A percentile compares a stretch with the other conserved stretches of the same genome.
Conservation (phyloP, 2,113 vertebrate genomes). For the Dipodomys merriami region DNA sequence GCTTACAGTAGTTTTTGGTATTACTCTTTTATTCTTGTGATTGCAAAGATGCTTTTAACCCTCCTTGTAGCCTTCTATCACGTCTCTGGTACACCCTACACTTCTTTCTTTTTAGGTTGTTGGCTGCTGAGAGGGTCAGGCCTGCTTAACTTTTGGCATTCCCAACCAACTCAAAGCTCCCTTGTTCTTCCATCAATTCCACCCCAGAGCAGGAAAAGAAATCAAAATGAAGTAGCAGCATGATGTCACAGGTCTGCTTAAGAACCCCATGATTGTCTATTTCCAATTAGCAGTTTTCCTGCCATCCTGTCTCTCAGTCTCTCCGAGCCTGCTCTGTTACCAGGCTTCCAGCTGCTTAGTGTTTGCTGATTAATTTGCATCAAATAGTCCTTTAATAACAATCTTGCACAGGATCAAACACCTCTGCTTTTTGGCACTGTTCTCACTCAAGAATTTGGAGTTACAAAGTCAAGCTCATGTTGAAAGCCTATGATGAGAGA, state of each 20-base stretch:
- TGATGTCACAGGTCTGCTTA: conserved; percentile 1
- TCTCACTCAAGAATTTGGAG: conserved; percentile 38
- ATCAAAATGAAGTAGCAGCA: conserved; percentile 48
- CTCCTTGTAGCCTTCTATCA: not conserved
- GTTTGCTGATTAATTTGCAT: conserved; percentile 68
- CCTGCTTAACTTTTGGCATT: conserved; percentile 8
- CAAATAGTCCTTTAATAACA: conserved; percentile 63
- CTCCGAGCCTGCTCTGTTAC: not conserved
- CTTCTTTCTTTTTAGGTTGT: not conserved
- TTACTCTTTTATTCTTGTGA: not conserved
- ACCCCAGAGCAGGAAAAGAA: conserved; percentile 46
- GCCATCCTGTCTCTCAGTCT: not conserved
- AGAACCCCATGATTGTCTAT: conserved; percentile 24
- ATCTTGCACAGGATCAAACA: conserved; percentile 55
- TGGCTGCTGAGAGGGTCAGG: conserved; percentile 6
- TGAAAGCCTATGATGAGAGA: not conserved
- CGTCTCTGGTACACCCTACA: not conserved
- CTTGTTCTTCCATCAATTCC: conserved; percentile 27
- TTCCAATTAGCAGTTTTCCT: conserved; percentile 71
- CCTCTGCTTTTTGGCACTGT: conserved; percentile 31
- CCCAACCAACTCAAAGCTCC: not conserved
- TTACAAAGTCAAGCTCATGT: conserved; percentile 36
- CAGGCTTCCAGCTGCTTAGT: conserved; percentile 49
- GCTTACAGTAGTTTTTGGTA: not conserved
- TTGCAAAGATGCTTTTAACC: not conserved